These are phyloP conservation scores for Eolophus roseicapilla DNA, from an alignment of 2,113 vertebrate species.

Conservation along the genomic window DNA sequence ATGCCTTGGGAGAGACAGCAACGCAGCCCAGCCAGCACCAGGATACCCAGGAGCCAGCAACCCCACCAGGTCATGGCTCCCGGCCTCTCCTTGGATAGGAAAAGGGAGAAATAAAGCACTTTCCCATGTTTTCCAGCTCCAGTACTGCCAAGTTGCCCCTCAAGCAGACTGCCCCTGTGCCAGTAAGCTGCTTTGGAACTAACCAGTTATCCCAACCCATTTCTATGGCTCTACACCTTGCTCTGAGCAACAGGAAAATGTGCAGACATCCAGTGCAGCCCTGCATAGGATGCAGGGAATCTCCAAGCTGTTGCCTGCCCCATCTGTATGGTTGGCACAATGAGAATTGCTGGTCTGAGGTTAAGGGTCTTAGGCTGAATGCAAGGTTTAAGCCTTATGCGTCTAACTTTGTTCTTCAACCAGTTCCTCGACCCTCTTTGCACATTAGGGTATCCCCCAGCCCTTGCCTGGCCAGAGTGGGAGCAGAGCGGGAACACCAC, in stretches of 20 bases:
- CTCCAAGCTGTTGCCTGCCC: rapidly evolving
- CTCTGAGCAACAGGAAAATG: rapidly evolving
- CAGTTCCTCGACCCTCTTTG: background rate
- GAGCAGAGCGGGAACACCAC: too few relatives aligned
- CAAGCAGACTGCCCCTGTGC: rapidly evolving
- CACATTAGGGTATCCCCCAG: rapidly evolving
- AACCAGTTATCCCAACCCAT: background rate
- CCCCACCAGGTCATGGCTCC: rapidly evolving
- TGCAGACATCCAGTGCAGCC: background rate
- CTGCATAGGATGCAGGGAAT: background rate
- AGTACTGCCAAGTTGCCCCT: background rate
- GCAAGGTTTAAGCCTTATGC: background rate
- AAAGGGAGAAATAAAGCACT: background rate
- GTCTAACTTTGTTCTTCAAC: background rate
- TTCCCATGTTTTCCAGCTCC: rapidly evolving
- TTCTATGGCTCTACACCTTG: rapidly evolving
- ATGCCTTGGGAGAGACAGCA: rapidly evolving
- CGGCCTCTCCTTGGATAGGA: background rate
- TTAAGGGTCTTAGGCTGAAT: background rate
- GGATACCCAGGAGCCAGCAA: background rate
- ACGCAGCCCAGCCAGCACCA: background rate
- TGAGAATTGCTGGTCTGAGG: rapidly evolving
- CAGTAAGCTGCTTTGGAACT: rapidly evolving
- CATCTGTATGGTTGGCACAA: rapidly evolving
- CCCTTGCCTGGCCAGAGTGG: background rate